A percentile compares a stretch with the other conserved stretches of the same genome.
Conservation (phyloP, 2,888 invertebrate genomes). For the Macaria notata region DNA sequence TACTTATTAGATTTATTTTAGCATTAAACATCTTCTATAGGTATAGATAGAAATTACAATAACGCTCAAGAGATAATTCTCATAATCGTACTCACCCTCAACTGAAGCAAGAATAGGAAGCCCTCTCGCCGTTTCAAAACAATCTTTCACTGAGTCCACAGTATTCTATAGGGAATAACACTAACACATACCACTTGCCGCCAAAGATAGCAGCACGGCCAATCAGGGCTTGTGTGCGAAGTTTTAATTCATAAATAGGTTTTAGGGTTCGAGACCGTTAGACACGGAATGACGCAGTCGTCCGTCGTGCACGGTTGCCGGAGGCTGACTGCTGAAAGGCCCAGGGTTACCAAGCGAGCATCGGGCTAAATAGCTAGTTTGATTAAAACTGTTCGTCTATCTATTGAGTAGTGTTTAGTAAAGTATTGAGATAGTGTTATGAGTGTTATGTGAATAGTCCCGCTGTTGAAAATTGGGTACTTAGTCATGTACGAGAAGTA, state of each 20-base stretch:
- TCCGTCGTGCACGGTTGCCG: slow-evolving; percentile 4
- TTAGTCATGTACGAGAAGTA: too few relatives aligned
- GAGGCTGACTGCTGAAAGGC: slow-evolving; percentile 15
- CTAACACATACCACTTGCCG: slow-evolving; percentile 22
- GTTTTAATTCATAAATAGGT: slow-evolving; percentile 27
- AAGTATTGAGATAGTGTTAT: too few relatives aligned
- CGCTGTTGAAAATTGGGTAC: too few relatives aligned
- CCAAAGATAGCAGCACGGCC: neutral
- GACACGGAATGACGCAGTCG: slow-evolving; percentile 4
- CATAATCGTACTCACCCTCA: slow-evolving; percentile 30
- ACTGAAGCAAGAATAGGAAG: slow-evolving; percentile 27
- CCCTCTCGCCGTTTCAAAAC: slow-evolving; percentile 22
- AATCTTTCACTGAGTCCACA: slow-evolving; percentile 19
- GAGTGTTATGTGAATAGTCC: too few relatives aligned
- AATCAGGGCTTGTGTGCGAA: slow-evolving; percentile 9
- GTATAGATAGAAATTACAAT: too few relatives aligned
- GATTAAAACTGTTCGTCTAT: too few relatives aligned
- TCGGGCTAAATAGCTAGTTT: neutral
- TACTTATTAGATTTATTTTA: too few relatives aligned
- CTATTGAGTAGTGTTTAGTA: too few relatives aligned
- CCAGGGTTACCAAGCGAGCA: neutral
- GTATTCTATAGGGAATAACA: slow-evolving; percentile 21
- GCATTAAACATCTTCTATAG: too few relatives aligned
- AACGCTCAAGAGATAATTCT: neutral
- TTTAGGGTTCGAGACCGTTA: slow-evolving; percentile 17